These are phyloP conservation scores for Tetrax tetrax DNA, from an alignment of 2,113 vertebrate genomes.

Conservation along the genomic window DNA sequence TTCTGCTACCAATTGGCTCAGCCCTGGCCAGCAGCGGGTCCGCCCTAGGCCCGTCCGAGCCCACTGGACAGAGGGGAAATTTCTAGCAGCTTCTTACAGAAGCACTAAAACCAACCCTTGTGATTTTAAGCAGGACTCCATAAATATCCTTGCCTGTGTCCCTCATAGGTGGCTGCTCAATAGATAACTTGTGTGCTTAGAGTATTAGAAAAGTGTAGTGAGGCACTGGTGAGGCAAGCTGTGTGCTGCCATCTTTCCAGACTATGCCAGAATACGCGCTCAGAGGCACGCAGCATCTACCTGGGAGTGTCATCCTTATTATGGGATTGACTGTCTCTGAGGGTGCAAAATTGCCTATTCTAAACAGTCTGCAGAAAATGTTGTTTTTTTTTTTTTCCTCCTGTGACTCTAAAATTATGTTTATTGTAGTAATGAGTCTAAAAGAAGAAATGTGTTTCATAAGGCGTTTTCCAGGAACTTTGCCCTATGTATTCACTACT, in stretches of 20 bases:
- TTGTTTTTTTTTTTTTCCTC: background rate
- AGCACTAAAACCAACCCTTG: background rate
- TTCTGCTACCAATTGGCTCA: no score
- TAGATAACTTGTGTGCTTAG: background rate
- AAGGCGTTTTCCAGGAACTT: background rate
- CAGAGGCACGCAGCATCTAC: background rate
- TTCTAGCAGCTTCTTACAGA: no score
- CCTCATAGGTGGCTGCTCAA: background rate
- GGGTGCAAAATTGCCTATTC: background rate
- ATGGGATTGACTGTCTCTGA: background rate
- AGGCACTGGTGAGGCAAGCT: background rate
- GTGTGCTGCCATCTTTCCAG: background rate
- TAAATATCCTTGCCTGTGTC: background rate
- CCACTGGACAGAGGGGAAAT: no score
- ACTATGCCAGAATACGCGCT: background rate
- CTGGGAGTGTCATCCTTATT: background rate
- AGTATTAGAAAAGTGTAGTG: background rate
- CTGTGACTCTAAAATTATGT: background rate
- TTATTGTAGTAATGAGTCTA: background rate
- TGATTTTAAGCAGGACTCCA: background rate
- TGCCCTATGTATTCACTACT: background rate
- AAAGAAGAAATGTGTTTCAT: background rate
- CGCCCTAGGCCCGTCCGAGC: no score
- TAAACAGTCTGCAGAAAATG: background rate
- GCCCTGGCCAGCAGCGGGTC: no score